Evolutionary conservation across 2,113 vertebrate genomes (phyloP).

Genomic region (Xyrauchen texanus): DNA sequence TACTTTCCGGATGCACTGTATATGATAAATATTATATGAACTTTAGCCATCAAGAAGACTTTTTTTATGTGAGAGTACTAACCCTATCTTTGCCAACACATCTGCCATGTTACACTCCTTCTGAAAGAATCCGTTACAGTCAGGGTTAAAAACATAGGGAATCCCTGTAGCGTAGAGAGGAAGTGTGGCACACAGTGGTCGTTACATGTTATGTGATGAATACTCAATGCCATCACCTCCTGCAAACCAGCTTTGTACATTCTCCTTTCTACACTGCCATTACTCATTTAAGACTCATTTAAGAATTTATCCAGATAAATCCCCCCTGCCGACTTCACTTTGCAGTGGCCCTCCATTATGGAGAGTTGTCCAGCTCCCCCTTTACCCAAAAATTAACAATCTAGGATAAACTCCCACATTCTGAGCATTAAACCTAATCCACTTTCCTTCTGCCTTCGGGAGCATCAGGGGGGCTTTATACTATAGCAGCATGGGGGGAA

Average conservation of each 20-base stretch:
- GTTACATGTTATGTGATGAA: neutral
- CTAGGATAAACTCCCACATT: constrained; percentile 27
- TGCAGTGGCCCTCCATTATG: constrained; percentile 59
- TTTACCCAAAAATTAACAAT: constrained; percentile 28
- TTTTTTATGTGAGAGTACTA: too few relatives aligned
- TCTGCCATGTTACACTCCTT: too few relatives aligned
- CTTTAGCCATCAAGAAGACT: too few relatives aligned
- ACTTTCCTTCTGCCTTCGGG: constrained; percentile 52
- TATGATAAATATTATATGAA: too few relatives aligned
- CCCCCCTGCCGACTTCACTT: constrained; percentile 59
- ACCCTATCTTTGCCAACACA: too few relatives aligned
- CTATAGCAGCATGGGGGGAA: constrained; percentile 22
- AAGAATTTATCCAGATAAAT: constrained; percentile 34
- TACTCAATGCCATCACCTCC: constrained; percentile 8
- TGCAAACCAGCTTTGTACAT: constrained; percentile 25
- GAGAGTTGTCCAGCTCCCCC: constrained; percentile 57
- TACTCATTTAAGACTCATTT: constrained; percentile 35
- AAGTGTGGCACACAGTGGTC: constrained; percentile 7
- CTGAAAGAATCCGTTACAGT: too few relatives aligned
- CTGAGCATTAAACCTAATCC: constrained; percentile 57
- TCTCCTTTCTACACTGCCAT: constrained; percentile 37
- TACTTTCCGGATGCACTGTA: too few relatives aligned
- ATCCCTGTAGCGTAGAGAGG: neutral
- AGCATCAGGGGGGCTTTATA: constrained; percentile 65
- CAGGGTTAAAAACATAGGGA: neutral